phyloP scores from a whole-genome alignment of 2,797 vertebrate species.

The Semotilus atromaculatus region DNA sequence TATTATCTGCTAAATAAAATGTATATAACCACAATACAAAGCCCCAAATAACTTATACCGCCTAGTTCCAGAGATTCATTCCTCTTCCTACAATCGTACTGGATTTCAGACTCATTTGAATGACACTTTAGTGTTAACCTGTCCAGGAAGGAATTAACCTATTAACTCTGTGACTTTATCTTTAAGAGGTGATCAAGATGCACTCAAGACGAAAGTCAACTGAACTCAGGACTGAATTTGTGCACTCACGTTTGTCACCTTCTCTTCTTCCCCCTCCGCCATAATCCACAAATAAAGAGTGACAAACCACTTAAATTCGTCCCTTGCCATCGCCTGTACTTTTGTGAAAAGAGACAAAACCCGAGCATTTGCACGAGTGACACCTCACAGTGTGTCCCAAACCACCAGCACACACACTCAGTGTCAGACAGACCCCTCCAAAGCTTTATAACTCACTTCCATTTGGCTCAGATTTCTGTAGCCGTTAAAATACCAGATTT shows the following conservation, averaged over 20 bases:
- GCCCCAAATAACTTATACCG: not conserved
- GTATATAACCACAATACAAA: not conserved
- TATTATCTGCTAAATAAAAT: not conserved
- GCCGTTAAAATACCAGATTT: not conserved
- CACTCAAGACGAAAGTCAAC: slow-evolving; percentile 6
- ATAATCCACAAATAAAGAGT: slow-evolving; percentile 25
- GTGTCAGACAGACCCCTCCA: not conserved
- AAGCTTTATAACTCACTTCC: not conserved
- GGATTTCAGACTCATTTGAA: not conserved
- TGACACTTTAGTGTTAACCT: not conserved
- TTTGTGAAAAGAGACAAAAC: slow-evolving; percentile 50
- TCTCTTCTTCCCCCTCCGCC: not conserved
- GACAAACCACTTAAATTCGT: slow-evolving; percentile 53
- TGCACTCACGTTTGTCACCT: not conserved
- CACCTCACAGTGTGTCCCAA: not conserved
- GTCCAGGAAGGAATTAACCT: not conserved
- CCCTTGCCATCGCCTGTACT: slow-evolving; percentile 40
- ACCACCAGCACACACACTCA: not conserved
- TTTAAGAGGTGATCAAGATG: slow-evolving; percentile 8
- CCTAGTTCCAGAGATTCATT: not conserved
- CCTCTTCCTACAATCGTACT: not conserved
- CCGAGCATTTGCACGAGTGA: slow-evolving; percentile 10
- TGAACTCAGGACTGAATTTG: not conserved
- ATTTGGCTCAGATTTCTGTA: not conserved
- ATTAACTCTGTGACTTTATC: slow-evolving; percentile 8